Evolutionary conservation across 2,888 invertebrate genomes (phyloP), one percentile per base, ranked within the genome.

Genomic region (Sphecodes monilicornis): DNA sequence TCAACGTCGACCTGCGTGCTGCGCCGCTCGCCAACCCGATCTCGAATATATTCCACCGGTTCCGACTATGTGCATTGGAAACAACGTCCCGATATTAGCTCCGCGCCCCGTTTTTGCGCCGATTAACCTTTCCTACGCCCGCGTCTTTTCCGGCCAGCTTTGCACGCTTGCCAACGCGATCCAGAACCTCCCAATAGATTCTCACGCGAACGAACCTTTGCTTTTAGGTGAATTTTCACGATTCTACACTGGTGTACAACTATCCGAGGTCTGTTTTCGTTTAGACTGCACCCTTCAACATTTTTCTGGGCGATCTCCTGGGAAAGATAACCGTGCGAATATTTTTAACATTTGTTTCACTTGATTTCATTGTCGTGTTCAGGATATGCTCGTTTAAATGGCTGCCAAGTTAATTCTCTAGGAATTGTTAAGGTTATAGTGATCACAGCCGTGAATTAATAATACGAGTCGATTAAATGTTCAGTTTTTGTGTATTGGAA

Each of bases 41-140:
- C 66, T 18, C 22, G 36, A 66, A 60, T 18, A 76, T 80, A 80
- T 77, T 74, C 76, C 75, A 43, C 32, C 70, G 64, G 66, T 8
- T 60, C 18, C 60, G 60, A 60, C 29, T 29, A 6, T 29, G 29
- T 29, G 60, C 60, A 70, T 76, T 76, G 79, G 77, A 82, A 86
- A 86, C 81, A 86, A 85, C 79, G 82, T 85, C 80, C 74, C 76
- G 82, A 85, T 83, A 83, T 82, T 78, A 75, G 78, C 82, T 69
- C 73, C 74, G 82, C 82, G 86, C 82, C 78, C 85, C 74, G 85
- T 85, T 80, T 85, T 85, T 85, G 77, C 86, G n/a, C 86, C 82
- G 79, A 60, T 86, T 86, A 85, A 86, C 86, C 86, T 86, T 85
- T 86, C 73, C 70, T 32, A 69, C 54, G n/a, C 3, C n/a, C 54